Evolutionary conservation across 2,888 invertebrate genomes (phyloP).

Genomic region (Orgyia antiqua): DNA sequence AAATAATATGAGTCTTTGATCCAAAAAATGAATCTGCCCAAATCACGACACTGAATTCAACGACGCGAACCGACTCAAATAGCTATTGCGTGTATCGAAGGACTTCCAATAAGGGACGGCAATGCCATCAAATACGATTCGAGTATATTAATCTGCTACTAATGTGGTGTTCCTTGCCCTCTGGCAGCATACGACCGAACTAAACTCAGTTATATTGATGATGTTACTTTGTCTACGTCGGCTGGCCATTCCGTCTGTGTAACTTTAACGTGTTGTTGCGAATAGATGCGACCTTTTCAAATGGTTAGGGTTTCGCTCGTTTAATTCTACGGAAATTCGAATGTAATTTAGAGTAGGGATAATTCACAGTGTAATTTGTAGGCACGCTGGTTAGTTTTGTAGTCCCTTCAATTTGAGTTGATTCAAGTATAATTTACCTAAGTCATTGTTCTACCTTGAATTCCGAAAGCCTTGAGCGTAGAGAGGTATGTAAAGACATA

Average conservation of each 20-base stretch:
- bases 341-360: conserved; percentile 37
- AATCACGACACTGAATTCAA: conserved; percentile 33
- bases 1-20: conserved; percentile 30
- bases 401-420: conserved; percentile 17
- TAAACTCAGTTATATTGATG: conserved; percentile 60
- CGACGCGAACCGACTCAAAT: conserved; percentile 49
- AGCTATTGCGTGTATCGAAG: conserved; percentile 59
- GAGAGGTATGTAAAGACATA: too few relatives aligned
- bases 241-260: conserved; percentile 48
- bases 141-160: conserved; percentile 67
- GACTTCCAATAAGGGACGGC: conserved; percentile 48
- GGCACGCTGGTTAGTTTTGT: conserved; percentile 17
- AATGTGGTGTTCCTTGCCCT: conserved; percentile 60
- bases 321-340: conserved; percentile 46
- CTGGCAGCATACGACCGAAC: conserved; percentile 35
- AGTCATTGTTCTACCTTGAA: too few relatives aligned
- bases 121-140: conserved; percentile 39
- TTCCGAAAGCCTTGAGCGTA: too few relatives aligned
- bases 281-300: conserved; percentile 44
- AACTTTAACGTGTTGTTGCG: conserved; percentile 48
- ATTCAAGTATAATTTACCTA: conserved; percentile 1
- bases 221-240: conserved; percentile 62
- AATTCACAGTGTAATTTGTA: conserved; percentile 30
- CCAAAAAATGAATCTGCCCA: conserved; percentile 29
- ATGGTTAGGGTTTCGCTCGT: conserved; percentile 36